Evolutionary conservation across 2,888 invertebrate species (phyloP).

Genomic region (Ceriagrion tenellum): DNA sequence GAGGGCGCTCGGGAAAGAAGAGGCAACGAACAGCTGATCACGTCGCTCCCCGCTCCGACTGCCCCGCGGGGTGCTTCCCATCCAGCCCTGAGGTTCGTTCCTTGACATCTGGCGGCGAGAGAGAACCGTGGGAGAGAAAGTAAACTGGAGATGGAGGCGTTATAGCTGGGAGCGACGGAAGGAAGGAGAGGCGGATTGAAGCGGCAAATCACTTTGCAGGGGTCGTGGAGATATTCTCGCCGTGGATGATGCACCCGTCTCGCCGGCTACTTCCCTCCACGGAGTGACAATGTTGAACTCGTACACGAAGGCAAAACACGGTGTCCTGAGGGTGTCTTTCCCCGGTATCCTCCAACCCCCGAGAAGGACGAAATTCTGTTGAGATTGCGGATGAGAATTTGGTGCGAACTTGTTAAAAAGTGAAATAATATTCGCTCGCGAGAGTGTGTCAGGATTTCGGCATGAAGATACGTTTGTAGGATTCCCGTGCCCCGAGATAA

Average conservation of each 20-base stretch:
- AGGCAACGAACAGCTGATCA: conserved; percentile 46
- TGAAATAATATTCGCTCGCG: no score
- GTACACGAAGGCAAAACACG: neutral
- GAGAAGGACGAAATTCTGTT: conserved; percentile 38
- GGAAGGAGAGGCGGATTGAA: neutral
- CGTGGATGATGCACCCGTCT: neutral
- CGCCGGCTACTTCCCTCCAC: neutral
- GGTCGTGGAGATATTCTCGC: neutral
- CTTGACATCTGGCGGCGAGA: conserved; percentile 53
- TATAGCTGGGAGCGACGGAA: no score
- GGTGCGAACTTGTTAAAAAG: no score
- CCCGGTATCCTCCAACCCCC: neutral
- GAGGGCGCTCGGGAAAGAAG: neutral
- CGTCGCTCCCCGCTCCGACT: neutral
- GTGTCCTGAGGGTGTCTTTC: conserved; percentile 38
- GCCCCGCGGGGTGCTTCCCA: neutral
- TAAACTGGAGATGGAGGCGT: neutral
- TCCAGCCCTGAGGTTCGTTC: neutral
- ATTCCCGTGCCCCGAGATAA: neutral
- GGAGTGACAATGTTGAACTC: conserved; percentile 15
- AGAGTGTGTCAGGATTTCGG: neutral
- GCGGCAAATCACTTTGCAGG: neutral
- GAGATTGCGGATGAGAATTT: neutral
- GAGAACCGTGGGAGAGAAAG: conserved; percentile 22
- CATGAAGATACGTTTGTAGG: neutral